phyloP scores from a whole-genome alignment of 2,888 invertebrate species.

The Tetramorium bicarinatum region DNA sequence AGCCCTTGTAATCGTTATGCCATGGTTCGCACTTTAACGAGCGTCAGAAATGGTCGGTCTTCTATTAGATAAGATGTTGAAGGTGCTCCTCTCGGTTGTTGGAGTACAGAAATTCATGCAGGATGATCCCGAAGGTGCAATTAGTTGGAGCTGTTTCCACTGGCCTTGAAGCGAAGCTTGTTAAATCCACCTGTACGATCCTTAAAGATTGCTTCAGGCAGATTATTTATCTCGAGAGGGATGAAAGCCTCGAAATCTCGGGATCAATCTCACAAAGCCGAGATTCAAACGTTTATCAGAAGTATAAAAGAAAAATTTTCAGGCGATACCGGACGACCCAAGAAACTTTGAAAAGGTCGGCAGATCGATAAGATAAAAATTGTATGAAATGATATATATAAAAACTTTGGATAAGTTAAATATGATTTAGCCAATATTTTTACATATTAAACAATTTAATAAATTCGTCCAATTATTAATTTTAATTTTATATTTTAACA shows the following conservation, averaged over 20 bases:
- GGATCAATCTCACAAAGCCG: conserved; percentile 16
- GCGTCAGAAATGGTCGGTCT: conserved; percentile 19
- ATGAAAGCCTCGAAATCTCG: conserved; percentile 26
- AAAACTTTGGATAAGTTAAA: background rate
- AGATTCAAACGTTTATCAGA: conserved; percentile 1
- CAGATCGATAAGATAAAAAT: background rate
- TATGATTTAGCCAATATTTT: background rate
- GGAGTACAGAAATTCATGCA: conserved; percentile 40
- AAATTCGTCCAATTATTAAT: background rate
- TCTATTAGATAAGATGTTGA: conserved; percentile 32
- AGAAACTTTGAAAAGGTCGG: background rate
- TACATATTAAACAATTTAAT: background rate
- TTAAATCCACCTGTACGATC: conserved; percentile 55
- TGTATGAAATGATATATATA: background rate
- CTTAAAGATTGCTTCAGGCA: conserved; percentile 19
- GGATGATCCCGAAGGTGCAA: conserved; percentile 53
- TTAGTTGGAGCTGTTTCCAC: conserved; percentile 60
- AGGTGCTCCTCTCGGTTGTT: conserved; percentile 14
- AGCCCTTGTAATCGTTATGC: conserved; percentile 22
- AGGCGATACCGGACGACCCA: background rate
- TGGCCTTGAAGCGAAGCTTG: conserved; percentile 60
- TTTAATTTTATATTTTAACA: background rate
- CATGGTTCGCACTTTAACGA: conserved; percentile 41
- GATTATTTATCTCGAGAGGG: conserved; percentile 32
- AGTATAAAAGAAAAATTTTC: background rate